These are phyloP conservation scores for Sthenelais limicola DNA, from an alignment of 2,888 invertebrate species.

Conservation along the genomic window DNA sequence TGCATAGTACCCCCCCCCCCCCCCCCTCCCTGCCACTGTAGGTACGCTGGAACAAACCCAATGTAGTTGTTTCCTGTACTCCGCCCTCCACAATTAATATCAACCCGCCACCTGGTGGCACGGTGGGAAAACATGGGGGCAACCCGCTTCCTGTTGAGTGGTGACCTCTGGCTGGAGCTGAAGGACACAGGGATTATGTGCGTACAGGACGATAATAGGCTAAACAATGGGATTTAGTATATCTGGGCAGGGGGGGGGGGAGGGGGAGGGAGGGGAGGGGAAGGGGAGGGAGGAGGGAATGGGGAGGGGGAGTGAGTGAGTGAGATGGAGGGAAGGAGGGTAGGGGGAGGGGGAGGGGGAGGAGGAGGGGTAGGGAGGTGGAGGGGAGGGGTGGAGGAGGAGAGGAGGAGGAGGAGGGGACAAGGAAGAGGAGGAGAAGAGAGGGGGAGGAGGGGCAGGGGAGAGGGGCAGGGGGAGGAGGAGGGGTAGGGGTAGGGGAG, in stretches of 20 bases:
- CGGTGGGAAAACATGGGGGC: no score
- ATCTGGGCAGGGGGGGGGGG: neutral
- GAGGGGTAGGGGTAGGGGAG: neutral
- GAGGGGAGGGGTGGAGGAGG: neutral
- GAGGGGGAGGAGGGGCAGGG: neutral
- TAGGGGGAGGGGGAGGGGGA: neutral
- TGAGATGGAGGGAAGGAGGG: neutral
- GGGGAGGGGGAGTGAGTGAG: neutral
- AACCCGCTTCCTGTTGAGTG: no score
- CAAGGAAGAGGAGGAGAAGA: neutral
- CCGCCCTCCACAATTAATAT: no score
- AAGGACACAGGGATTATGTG: no score
- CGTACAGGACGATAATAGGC: no score
- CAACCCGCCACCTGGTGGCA: no score
- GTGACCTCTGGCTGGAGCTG: no score
- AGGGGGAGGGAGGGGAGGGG: conserved; percentile 2
- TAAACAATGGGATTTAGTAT: neutral
- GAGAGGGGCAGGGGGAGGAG: neutral
- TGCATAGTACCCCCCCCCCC: no score
- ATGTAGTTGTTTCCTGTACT: no score
- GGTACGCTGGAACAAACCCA: no score
- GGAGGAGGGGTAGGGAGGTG: neutral
- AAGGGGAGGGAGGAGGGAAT: neutral
- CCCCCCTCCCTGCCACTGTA: no score
- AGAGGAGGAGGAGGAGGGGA: neutral